A percentile compares a stretch with the other conserved stretches of the same genome.
Conservation (phyloP, 2,113 vertebrate genomes). For the Alligator mississippiensis region DNA sequence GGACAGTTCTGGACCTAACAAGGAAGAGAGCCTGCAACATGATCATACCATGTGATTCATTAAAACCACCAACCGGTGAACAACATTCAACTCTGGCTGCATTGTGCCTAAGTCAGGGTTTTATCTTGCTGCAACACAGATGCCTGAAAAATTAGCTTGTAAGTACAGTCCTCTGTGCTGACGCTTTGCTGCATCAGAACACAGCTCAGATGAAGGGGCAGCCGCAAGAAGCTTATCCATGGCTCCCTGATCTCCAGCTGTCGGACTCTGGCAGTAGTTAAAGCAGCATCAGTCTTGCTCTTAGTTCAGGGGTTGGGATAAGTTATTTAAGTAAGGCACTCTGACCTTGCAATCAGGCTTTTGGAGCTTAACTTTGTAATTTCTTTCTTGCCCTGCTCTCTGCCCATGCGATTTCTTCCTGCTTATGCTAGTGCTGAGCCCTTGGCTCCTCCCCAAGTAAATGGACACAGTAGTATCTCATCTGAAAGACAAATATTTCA, state of each 20-base stretch:
- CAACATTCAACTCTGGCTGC: neutral
- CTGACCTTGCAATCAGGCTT: neutral
- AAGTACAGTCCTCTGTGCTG: accelerated
- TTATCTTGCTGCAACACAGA: neutral
- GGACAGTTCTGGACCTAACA: neutral
- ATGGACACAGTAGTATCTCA: too few relatives aligned
- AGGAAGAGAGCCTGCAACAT: neutral
- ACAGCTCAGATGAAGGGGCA: neutral
- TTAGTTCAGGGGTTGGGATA: neutral
- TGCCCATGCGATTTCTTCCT: too few relatives aligned
- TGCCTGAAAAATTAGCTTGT: neutral
- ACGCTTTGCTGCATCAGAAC: accelerated
- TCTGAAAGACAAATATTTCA: too few relatives aligned
- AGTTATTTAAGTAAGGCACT: neutral
- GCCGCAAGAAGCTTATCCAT: neutral
- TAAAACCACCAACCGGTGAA: neutral
- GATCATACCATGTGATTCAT: neutral
- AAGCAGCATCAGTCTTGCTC: neutral
- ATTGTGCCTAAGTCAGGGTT: neutral
- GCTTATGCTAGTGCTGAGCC: too few relatives aligned
- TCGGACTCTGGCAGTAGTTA: neutral
- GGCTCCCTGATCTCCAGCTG: neutral
- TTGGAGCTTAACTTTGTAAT: neutral
- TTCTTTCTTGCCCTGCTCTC: neutral
- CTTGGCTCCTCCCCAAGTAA: too few relatives aligned